These are phyloP conservation scores for Colletes latitarsis DNA, from an alignment of 1,140 invertebrate species.

Conservation along the genomic window DNA sequence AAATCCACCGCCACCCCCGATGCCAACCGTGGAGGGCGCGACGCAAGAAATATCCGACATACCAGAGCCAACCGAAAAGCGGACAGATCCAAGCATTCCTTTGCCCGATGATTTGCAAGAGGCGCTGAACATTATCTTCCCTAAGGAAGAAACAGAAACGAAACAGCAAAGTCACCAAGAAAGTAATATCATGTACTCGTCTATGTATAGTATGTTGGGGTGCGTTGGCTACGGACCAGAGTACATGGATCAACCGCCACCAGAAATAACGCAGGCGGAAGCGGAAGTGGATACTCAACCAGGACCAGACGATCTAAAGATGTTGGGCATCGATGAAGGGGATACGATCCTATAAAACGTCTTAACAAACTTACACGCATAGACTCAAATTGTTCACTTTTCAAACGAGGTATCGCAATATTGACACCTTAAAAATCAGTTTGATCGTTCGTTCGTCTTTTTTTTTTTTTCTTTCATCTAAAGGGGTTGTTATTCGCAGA, in stretches of 20 bases:
- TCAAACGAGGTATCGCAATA: conserved; percentile 10
- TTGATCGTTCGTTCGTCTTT: not conserved
- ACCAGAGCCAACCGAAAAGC: conserved; percentile 73
- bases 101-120: conserved; percentile 86
- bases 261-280: conserved; percentile 78
- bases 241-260: conserved; percentile 79
- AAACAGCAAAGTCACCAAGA: conserved; percentile 67
- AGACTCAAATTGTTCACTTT: not conserved
- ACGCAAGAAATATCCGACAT: conserved; percentile 68
- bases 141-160: conserved; percentile 73
- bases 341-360: conserved; percentile 77
- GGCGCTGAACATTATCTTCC: conserved; percentile 87
- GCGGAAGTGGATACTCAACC: conserved; percentile 75
- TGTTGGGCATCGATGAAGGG: conserved; percentile 80
- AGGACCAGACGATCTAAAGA: conserved; percentile 78
- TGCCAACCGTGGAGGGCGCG: conserved; percentile 46
- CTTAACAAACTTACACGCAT: conserved; percentile 12
- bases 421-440: not conserved
- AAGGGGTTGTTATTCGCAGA: not conserved
- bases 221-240: conserved; percentile 78
- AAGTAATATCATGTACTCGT: conserved; percentile 76
- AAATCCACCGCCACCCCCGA: conserved; percentile 75
- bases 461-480: not conserved
- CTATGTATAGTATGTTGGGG: conserved; percentile 79
- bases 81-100: conserved; percentile 70